phyloP scores from a whole-genome alignment of 2,113 vertebrate species.

The Eurystomus gularis region DNA sequence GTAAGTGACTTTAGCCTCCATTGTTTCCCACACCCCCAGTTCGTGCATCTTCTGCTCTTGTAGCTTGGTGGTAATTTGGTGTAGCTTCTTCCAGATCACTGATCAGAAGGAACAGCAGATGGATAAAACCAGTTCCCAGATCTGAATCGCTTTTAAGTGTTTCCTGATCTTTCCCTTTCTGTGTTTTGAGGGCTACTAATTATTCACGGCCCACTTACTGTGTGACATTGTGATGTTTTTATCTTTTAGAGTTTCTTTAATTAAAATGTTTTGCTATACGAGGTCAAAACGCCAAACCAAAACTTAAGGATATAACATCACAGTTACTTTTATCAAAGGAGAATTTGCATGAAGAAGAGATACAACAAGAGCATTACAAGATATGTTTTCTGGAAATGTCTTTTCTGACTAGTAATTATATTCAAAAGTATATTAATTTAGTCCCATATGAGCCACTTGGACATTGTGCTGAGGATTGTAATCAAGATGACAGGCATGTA shows the following conservation, averaged over 20 bases:
- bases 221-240: neutral
- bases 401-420: neutral
- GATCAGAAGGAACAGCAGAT: neutral
- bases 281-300: neutral
- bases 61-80: too few relatives aligned
- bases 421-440: neutral
- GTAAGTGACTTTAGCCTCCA: too few relatives aligned
- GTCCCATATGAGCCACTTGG: neutral
- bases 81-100: neutral
- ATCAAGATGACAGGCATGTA: neutral
- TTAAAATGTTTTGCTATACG: neutral
- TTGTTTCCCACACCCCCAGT: neutral
- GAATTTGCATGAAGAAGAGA: neutral
- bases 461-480: neutral
- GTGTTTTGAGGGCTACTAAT: neutral
- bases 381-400: neutral
- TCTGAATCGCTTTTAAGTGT: neutral
- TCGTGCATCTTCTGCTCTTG: neutral
- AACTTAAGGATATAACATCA: neutral
- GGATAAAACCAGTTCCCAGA: neutral
- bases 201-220: neutral
- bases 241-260: neutral
- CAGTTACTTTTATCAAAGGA: neutral
- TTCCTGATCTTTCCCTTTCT: accelerated
- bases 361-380: neutral